Evolutionary conservation across 2,797 vertebrate genomes (phyloP).

Genomic region (Parotocinclus haroldoi): DNA sequence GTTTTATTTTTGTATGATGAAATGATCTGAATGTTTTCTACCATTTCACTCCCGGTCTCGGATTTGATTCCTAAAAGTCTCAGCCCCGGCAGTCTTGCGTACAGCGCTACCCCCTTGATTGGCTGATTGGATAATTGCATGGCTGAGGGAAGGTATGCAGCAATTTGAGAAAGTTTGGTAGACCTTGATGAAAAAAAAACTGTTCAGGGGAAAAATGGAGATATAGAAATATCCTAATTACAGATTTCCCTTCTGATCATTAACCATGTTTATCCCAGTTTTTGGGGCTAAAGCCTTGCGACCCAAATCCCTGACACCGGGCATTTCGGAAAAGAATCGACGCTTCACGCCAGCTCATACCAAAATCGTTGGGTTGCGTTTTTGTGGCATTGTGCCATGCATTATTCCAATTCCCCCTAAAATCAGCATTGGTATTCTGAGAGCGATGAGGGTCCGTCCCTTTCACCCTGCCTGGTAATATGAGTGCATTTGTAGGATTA

Average conservation of each 20-base stretch:
- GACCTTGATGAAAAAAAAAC: too few relatives aligned
- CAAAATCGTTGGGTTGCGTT: background rate
- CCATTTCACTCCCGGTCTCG: too few relatives aligned
- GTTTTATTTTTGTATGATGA: too few relatives aligned
- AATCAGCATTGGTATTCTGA: constrained; percentile 38
- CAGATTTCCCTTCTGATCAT: too few relatives aligned
- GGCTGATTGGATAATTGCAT: too few relatives aligned
- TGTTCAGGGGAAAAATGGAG: background rate
- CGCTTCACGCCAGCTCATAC: constrained; percentile 18
- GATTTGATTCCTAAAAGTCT: too few relatives aligned
- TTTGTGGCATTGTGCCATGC: constrained; percentile 35
- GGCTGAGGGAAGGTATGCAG: too few relatives aligned
- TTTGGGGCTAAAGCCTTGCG: background rate
- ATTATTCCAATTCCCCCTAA: constrained; percentile 44
- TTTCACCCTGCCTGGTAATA: constrained; percentile 24
- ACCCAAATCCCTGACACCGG: background rate
- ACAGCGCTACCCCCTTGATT: too few relatives aligned
- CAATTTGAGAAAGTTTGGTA: too few relatives aligned
- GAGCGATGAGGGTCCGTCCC: constrained; percentile 25
- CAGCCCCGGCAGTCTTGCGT: too few relatives aligned
- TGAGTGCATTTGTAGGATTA: constrained; percentile 32
- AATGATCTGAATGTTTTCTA: too few relatives aligned
- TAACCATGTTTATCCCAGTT: constrained; percentile 3
- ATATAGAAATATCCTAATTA: constrained; percentile 2
- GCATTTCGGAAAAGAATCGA: constrained; percentile 1